These are phyloP conservation scores for Centropus unirufus DNA, from an alignment of 2,113 vertebrate species.

Conservation along the genomic window DNA sequence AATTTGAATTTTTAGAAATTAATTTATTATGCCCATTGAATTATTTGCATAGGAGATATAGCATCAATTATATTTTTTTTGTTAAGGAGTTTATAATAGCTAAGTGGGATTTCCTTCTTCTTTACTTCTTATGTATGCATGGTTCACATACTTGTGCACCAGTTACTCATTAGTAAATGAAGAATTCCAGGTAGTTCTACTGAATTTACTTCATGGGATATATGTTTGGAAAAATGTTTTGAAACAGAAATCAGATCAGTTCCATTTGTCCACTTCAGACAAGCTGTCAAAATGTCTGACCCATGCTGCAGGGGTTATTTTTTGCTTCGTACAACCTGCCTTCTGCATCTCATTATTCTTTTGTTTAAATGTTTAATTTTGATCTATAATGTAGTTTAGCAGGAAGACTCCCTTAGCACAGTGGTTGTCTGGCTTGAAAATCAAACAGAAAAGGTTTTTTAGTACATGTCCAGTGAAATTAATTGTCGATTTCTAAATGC, in stretches of 20 bases:
- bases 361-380: neutral
- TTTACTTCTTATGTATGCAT: accelerated
- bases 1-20: neutral
- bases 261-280: neutral
- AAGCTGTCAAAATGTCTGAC: neutral
- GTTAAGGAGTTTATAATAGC: neutral
- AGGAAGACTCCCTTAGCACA: neutral
- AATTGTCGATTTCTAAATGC: neutral
- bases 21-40: neutral
- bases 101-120: neutral
- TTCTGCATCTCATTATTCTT: neutral
- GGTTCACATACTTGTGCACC: accelerated
- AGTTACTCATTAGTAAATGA: neutral
- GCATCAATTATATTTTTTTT: neutral
- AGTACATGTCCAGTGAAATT: neutral
- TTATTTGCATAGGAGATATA: neutral
- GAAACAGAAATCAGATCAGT: neutral
- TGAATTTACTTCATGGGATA: neutral
- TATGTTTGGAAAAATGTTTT: neutral
- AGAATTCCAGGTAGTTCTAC: neutral
- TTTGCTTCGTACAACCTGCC: neutral
- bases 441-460: neutral
- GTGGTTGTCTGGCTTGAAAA: neutral
- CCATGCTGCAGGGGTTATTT: accelerated
- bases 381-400: neutral